These are phyloP conservation scores for Penaeus monodon DNA, from an alignment of 2,888 invertebrate species.

Conservation along the genomic window DNA sequence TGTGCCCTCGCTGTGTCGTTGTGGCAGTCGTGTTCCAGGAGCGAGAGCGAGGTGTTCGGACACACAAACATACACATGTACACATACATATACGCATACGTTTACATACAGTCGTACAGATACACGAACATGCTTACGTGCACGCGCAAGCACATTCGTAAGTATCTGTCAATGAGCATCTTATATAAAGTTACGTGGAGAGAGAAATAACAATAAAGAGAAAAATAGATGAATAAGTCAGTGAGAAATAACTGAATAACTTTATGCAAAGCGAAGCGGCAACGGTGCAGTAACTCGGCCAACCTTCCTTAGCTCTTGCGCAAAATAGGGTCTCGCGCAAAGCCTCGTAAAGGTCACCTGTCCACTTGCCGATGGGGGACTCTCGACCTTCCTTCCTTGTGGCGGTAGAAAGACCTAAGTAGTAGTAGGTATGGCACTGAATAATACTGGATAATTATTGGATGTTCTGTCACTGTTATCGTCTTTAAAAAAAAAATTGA, in stretches of 20 bases:
- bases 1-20: no score
- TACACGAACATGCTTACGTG: neutral
- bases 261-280: neutral
- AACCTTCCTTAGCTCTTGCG: no score
- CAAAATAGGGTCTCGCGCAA: neutral
- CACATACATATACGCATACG: neutral
- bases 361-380: neutral
- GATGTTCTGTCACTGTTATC: no score
- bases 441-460: no score
- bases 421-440: neutral
- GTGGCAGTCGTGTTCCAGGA: no score
- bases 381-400: no score
- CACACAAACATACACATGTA: neutral
- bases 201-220: no score
- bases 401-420: neutral
- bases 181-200: no score
- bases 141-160: neutral
- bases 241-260: no score
- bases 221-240: no score
- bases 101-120: neutral
- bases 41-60: neutral
- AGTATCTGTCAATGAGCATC: neutral
- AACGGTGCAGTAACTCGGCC: neutral
- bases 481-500: no score
- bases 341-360: neutral